Percentiles rank a stretch among this genome's conserved stretches.
phyloP scores from a whole-genome alignment of 2,888 invertebrate species.

The Lepidocyrtinus sp. region DNA sequence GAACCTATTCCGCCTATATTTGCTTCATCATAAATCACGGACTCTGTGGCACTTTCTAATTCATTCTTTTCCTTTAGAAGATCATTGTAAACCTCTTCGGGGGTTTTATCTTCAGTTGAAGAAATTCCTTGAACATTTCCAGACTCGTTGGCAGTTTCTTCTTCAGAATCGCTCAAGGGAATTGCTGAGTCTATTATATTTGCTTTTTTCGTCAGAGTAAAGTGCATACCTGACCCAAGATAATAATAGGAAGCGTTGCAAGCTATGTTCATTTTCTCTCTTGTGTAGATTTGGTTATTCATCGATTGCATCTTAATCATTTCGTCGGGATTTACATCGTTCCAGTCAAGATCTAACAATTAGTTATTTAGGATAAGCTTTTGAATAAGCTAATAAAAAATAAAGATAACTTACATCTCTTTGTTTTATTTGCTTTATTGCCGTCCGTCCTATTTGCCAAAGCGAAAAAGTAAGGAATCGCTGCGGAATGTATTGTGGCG shows the following conservation, averaged over 20 bases:
- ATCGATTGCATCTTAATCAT: slow-evolving; percentile 47
- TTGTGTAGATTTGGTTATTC: slow-evolving; percentile 33
- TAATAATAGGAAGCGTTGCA: slow-evolving; percentile 56
- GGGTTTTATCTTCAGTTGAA: not conserved
- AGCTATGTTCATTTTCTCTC: slow-evolving; percentile 38
- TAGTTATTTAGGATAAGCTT: no score
- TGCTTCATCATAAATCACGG: slow-evolving; percentile 26
- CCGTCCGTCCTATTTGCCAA: not conserved
- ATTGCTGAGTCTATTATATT: no score
- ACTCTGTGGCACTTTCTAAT: slow-evolving; percentile 38
- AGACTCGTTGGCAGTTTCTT: not conserved
- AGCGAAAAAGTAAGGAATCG: slow-evolving; percentile 37
- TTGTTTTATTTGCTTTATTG: slow-evolving; percentile 28
- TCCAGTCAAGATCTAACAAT: slow-evolving; percentile 50
- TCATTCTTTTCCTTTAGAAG: slow-evolving; percentile 4
- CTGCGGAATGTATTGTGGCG: slow-evolving; percentile 24
- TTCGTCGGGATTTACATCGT: slow-evolving; percentile 39
- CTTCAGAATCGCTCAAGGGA: no score
- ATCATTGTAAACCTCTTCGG: not conserved
- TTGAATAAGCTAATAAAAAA: not conserved
- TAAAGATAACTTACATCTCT: slow-evolving; percentile 29
- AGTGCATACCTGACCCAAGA: slow-evolving; percentile 46
- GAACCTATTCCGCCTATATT: slow-evolving; percentile 46
- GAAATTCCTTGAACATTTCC: no score
- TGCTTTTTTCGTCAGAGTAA: slow-evolving; percentile 30